A percentile compares a stretch with the other conserved stretches of the same genome.
These are phyloP conservation scores for Cynodonichthys magdalenae DNA, from an alignment of 2,797 vertebrate species.

Conservation along the genomic window DNA sequence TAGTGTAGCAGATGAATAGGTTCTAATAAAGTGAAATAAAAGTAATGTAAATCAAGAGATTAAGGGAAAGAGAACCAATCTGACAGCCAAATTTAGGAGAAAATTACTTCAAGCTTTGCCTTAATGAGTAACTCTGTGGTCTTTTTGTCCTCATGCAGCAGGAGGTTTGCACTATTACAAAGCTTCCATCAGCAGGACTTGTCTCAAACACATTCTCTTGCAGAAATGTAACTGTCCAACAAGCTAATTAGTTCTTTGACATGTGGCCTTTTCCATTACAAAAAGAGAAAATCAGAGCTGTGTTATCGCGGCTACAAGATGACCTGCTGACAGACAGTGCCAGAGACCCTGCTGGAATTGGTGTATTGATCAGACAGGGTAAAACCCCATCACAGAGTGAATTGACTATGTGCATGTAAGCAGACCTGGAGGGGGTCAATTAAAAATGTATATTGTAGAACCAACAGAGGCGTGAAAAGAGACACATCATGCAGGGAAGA, in stretches of 20 bases:
- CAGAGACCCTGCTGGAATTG: conserved; percentile 44
- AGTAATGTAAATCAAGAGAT: neutral
- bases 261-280: conserved; percentile 51
- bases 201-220: conserved; percentile 52
- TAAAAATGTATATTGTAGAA: conserved; percentile 54
- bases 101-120: conserved; percentile 41
- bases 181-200: conserved; percentile 48
- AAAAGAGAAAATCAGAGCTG: conserved; percentile 40
- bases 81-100: conserved; percentile 25
- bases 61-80: conserved; percentile 9
- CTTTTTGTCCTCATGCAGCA: conserved; percentile 47
- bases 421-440: conserved; percentile 48
- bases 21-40: conserved; percentile 9
- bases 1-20: conserved; percentile 13
- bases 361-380: conserved; percentile 64
- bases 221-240: conserved; percentile 62
- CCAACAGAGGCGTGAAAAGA: conserved; percentile 16
- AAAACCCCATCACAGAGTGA: conserved; percentile 53
- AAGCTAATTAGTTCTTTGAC: conserved; percentile 68
- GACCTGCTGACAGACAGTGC: conserved; percentile 61
- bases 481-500: conserved; percentile 5
- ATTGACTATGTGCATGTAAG: conserved; percentile 59
- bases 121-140: conserved; percentile 40
- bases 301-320: conserved; percentile 50
- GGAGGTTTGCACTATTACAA: conserved; percentile 39